A percentile compares a stretch with the other conserved stretches of the same genome.
Evolutionary conservation across 23 tunicate genomes (phyloP).

Genomic region (Pegea sp.): DNA sequence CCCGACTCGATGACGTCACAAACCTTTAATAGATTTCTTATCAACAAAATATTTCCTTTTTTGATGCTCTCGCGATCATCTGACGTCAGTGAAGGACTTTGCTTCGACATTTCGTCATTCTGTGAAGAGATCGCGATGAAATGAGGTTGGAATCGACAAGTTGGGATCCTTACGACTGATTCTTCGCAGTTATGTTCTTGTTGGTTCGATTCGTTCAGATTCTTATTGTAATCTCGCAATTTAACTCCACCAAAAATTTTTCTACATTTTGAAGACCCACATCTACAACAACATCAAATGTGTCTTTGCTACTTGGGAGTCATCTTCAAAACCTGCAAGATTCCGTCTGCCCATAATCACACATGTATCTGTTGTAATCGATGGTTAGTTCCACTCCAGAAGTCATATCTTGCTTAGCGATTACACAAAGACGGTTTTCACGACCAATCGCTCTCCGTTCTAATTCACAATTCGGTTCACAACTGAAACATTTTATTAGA

Average conservation of each 20-base stretch:
- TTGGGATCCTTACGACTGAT: no score
- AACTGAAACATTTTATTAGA: conserved; percentile 13
- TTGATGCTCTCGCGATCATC: no score
- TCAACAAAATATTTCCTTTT: no score
- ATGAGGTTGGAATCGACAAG: no score
- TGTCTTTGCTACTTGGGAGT: no score
- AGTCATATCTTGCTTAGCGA: conserved; percentile 30
- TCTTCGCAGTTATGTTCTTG: no score
- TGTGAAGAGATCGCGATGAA: no score
- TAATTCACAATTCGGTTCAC: conserved; percentile 72
- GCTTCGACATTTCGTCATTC: no score
- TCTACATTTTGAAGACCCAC: not conserved
- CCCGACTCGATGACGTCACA: no score
- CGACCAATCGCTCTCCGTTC: conserved; percentile 45
- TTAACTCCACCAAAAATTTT: not conserved
- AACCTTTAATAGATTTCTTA: no score
- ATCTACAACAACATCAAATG: no score
- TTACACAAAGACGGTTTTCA: conserved; percentile 24
- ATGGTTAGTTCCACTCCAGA: conserved; percentile 41
- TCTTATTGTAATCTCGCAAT: not conserved
- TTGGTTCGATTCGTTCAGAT: not conserved
- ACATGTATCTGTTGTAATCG: conserved; percentile 43
- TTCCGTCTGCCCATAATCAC: conserved; percentile 15
- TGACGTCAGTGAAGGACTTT: no score
- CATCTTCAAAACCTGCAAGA: conserved; percentile 49